Percentiles rank a stretch among this genome's conserved stretches.
phyloP scores from a whole-genome alignment of 2,888 invertebrate genomes.

The Argyresthia goedartella region DNA sequence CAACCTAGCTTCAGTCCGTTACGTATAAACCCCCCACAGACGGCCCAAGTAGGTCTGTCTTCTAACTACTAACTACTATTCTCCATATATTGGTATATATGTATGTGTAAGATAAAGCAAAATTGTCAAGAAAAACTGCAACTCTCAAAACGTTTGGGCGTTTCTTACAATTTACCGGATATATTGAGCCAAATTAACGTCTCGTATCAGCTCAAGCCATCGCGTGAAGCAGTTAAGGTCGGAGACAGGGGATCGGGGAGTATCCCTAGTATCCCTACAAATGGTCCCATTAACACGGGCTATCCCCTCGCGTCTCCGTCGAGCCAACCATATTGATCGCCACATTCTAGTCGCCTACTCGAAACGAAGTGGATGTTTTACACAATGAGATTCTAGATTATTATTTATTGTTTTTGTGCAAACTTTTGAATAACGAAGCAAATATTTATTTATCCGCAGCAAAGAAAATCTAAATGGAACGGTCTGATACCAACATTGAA shows the following conservation, averaged over 20 bases:
- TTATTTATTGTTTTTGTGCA: no score
- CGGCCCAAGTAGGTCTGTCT: not conserved
- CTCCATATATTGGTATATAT: not conserved
- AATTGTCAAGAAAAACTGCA: not conserved
- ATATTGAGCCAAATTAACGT: not conserved
- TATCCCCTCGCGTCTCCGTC: conserved; percentile 23
- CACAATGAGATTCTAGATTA: no score
- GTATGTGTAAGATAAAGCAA: not conserved
- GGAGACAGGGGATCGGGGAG: conserved; percentile 8
- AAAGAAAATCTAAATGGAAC: no score
- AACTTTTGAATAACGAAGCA: no score
- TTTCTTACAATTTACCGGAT: not conserved
- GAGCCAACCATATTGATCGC: conserved; percentile 36
- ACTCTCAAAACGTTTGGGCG: not conserved
- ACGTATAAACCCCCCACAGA: not conserved
- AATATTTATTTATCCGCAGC: no score
- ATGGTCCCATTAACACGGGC: conserved; percentile 43
- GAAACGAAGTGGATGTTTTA: no score
- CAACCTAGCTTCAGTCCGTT: not conserved
- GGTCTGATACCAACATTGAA: no score
- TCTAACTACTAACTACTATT: not conserved
- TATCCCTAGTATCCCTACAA: conserved; percentile 28
- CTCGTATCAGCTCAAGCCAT: not conserved
- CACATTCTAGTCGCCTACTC: not conserved
- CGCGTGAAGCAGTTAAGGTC: conserved; percentile 3